Base-by-base conservation (phyloP, 2,113 vertebrate species). In the Rhagologus leucostigma region DNA sequence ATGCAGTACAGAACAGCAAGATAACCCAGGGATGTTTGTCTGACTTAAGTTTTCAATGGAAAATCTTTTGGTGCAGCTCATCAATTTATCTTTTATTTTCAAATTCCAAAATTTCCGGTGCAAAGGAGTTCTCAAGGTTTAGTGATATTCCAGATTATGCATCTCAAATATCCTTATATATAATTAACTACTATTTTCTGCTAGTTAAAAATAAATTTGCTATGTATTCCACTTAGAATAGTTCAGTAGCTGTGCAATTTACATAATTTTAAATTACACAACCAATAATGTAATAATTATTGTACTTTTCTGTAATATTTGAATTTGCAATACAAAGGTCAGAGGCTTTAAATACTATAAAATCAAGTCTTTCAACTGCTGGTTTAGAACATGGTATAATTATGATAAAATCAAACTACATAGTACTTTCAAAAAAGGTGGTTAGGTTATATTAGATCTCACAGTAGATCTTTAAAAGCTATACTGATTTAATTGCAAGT, bases 211-310 rank as follows among this genome's bases (percentile, higher is more conserved):
- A 78, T 68, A 90, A 94, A 93, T 79, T 86, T 10, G 65, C 60
- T 62, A 42, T 59, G 62, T 77, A 89, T 80, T 87, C 60, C 56
- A 93, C 57, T 92, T 91, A 32, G 7, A 84, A 15, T 67, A 84
- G 53, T 44, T 95, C 64, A 74, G 68, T 70, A 90, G 59, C 56
- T 91, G 53, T 84, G 55, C 50, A 79, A 96, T 94, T 93, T 94
- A 84, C 91, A 93, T 93, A 81, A 96, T 93, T 96, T 91, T 46
- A 96, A 93, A 92, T 94, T 89, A 83, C 37, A 65, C 20, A 93
- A 63, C 29, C 29, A 93, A 92, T 92, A 81, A 89, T 50, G 22
- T 80, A 65, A 59, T 85, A 93, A 95, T 95, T 96, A 91, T 52
- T 81, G 63, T 70, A 81, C 56, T 95, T 95, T 86, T 89, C 67